phyloP scores from a whole-genome alignment of 2,888 invertebrate genomes.

The Stenodera caucasica region DNA sequence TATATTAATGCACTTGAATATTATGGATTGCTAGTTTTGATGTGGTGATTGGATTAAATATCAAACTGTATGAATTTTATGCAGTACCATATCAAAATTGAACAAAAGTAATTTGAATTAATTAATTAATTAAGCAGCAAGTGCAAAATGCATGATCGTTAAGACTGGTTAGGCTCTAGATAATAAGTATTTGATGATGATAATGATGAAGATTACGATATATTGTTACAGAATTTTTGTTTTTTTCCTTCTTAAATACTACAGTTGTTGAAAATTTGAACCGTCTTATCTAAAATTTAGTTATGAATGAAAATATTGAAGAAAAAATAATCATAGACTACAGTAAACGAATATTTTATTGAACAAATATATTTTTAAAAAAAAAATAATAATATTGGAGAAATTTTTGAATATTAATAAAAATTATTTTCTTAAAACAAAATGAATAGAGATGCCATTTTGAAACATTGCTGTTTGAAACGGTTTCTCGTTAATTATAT shows the following conservation, averaged over 20 bases:
- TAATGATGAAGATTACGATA: not conserved
- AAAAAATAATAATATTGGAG: not conserved
- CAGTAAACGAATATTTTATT: not conserved
- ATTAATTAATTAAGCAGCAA: conserved; percentile 28
- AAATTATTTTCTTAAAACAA: not conserved
- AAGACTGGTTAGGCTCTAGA: conserved; percentile 54
- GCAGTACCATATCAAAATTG: conserved; percentile 28
- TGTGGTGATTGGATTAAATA: conserved; percentile 12
- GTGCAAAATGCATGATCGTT: conserved; percentile 53
- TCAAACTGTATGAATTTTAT: not conserved
- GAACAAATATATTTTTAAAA: conserved; percentile 3
- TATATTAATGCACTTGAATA: conserved; percentile 30
- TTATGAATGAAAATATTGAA: not conserved
- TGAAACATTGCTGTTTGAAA: not conserved
- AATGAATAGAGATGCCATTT: not conserved
- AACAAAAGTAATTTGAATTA: conserved; percentile 18
- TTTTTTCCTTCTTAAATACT: not conserved
- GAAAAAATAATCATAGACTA: not conserved
- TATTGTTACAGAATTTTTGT: not conserved
- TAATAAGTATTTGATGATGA: conserved; percentile 17
- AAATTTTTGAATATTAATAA: not conserved
- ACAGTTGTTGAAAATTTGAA: not conserved
- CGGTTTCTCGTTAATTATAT: not conserved
- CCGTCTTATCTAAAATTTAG: not conserved
- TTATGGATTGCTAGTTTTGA: conserved; percentile 22